Evolutionary conservation across 2,888 invertebrate genomes (phyloP), one percentile per base, ranked within the genome.

Genomic region (Drosophila prolongata): DNA sequence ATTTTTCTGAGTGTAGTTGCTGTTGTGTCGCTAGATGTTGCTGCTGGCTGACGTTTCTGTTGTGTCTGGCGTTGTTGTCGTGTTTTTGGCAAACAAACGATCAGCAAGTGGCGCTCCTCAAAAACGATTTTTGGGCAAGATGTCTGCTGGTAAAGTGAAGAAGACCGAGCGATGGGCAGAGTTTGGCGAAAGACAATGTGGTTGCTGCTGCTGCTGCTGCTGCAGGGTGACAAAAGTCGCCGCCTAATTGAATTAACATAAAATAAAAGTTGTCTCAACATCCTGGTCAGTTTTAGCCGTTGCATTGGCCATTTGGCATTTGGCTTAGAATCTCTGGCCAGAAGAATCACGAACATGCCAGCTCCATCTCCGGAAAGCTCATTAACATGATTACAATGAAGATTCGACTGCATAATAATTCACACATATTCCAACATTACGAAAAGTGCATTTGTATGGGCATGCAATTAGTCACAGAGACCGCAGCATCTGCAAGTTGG

Each of bases 71-170:
- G 42, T 64, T 76, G 79, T 66, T 67, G 87, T 75, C 80, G 79
- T 89, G 76, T 86, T 68, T 86, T 68, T 58, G 75, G 59, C 75
- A 77, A 79, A 74, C 81, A 82, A 89, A 82, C 81, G 87, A 80
- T 72, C 90, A 80, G 81, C 85, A 89, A 86, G 85, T 86, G 84
- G 87, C 85, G 89, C 85, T 87, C 85, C 85, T 89, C 54, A 76
- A 85, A 81, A 82, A 60, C 76, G 69, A 57, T 72, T 72, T 76
- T 54, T 35, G 24, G 46, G 42, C 37, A 64, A 76, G 76, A 73
- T 67, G 59, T 59, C 64, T 47, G 14, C 46, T 50, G 56, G 69
- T 16, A 56, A 76, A 86, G 66, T 79, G 90, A 89, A 85, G 84
- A 85, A 83, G 90, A 89, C 80, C 78, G 87, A 75, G 65, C 50